These are phyloP conservation scores for Acrocyrtus sp. DNA, from an alignment of 2,888 invertebrate genomes.

Conservation along the genomic window DNA sequence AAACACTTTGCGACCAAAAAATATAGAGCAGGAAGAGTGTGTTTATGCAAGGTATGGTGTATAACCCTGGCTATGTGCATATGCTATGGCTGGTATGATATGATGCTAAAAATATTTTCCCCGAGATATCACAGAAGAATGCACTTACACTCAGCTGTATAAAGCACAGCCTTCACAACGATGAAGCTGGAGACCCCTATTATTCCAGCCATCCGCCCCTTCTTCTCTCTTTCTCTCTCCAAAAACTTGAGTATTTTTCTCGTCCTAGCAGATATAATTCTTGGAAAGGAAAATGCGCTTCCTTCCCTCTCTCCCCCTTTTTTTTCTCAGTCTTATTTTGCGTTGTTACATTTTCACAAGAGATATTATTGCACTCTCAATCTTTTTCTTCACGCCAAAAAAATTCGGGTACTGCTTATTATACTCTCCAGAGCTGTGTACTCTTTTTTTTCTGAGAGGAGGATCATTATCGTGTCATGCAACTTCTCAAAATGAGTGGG, in stretches of 20 bases:
- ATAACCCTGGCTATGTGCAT: neutral
- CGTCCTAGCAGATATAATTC: neutral
- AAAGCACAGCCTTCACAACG: neutral
- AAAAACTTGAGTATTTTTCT: neutral
- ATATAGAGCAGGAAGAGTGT: neutral
- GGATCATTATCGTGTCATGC: no score
- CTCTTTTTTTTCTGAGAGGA: no score
- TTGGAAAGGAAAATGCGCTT: neutral
- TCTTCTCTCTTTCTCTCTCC: constrained; percentile 47
- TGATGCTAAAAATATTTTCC: neutral
- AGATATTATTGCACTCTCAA: constrained; percentile 36
- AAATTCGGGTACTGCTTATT: no score
- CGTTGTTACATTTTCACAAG: neutral
- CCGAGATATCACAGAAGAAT: neutral
- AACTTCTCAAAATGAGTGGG: no score
- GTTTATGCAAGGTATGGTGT: neutral
- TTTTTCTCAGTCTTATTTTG: neutral
- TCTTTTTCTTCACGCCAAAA: constrained; percentile 56
- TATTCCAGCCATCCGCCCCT: constrained; percentile 55
- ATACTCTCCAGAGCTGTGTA: no score
- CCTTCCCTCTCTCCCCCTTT: neutral
- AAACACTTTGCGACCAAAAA: no score
- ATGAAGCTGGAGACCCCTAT: constrained; percentile 52
- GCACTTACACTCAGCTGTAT: no score
- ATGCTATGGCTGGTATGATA: no score